Evolutionary conservation across 2,113 vertebrate species (phyloP).

Genomic region (Naja naja): DNA sequence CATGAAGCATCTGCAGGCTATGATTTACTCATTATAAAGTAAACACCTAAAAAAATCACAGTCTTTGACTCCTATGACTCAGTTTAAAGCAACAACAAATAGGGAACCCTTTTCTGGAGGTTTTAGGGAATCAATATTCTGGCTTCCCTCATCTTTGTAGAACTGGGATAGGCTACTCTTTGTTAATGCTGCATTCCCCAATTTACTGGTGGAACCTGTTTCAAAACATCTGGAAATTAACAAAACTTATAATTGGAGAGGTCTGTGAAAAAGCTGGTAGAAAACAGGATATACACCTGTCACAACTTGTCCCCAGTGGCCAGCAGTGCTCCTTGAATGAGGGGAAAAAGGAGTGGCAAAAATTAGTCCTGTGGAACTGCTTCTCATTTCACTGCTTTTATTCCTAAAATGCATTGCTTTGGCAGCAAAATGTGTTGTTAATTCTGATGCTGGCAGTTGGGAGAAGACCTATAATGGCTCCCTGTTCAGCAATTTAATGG

Average conservation of each 20-base stretch:
- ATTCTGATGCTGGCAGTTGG: not conserved
- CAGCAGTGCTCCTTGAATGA: not conserved
- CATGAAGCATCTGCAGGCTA: not conserved
- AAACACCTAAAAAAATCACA: not conserved
- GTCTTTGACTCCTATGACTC: not conserved
- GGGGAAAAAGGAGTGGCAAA: not conserved
- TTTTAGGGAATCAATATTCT: not conserved
- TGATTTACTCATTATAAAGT: not conserved
- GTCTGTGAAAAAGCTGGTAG: not conserved
- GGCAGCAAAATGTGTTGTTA: constrained; percentile 43
- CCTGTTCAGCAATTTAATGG: not conserved
- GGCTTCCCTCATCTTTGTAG: not conserved
- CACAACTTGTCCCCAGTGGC: not conserved
- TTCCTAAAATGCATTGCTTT: constrained; percentile 13
- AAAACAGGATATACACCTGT: not conserved
- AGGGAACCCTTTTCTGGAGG: not conserved
- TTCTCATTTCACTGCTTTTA: not conserved
- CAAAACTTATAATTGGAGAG: not conserved
- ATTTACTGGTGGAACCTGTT: constrained; percentile 5
- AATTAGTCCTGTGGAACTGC: not conserved
- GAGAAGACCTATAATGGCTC: not conserved
- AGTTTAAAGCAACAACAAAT: not conserved
- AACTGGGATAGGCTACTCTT: not conserved
- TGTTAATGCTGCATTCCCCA: not conserved
- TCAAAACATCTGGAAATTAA: not conserved